Evolutionary conservation across 2,113 vertebrate species (phyloP), one percentile per base, ranked within the genome.

Genomic region (Phoenicopterus ruber): DNA sequence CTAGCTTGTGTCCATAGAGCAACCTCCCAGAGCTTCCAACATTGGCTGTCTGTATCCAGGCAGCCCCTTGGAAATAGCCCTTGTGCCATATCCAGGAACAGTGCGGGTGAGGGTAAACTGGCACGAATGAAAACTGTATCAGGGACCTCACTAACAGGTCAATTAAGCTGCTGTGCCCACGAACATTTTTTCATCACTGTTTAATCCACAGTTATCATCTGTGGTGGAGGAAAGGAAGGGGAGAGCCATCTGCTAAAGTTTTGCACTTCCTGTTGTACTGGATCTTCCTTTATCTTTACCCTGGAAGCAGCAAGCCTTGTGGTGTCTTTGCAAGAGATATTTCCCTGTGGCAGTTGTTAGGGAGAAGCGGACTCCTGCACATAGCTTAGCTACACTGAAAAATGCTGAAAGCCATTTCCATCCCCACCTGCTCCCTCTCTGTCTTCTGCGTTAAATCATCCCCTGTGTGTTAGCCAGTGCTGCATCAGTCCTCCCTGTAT

Each of bases 41-140:
- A 44, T 13, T 0, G 1, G 1, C 13, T 42, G 11, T 5, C 24
- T 65, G 10, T 61, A 57, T 28, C 59, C 47, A 59, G 38, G 14
- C 24, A 84, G n/a, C 2, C 28, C 9, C 54, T 73, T 21, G 26
- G 22, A 78, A 88, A 65, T 0, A 65, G 11, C 3, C 4, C 6
- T 46, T 50, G 6, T n/a, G 13, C 32, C 26, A n/a, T 29, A 62
- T 16, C 7, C 26, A 52, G 40, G 40, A 65, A 46, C 13, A 29
- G 5, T 10, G 26, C 18, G 24, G 3, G 15, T 73, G 29, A 88
- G 20, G 8, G 5, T 73, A 80, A 77, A 57, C 11, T 46, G 21
- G 11, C 47, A 82, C 6, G 11, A 76, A 58, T 2, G 5, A 70
- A 70, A 88, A 90, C 4, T 4, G 5, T n/a, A 28, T 10, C 1